Evolutionary conservation across 2,797 vertebrate species (phyloP).

Genomic region (Centropyge bicolor): DNA sequence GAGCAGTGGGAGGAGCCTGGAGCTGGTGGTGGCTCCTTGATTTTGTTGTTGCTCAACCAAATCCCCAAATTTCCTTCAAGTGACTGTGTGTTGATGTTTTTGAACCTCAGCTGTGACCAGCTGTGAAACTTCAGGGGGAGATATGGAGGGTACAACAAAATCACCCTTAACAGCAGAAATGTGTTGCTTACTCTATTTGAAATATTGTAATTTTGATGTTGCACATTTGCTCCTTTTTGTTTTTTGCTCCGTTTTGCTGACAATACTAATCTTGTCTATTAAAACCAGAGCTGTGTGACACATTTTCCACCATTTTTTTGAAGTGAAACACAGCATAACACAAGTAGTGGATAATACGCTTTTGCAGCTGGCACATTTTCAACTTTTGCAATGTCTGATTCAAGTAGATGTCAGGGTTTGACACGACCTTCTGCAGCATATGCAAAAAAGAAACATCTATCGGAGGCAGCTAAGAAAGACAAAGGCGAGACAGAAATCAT

Average conservation of each 20-base stretch:
- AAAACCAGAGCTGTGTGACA: not conserved
- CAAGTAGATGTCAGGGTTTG: slow-evolving; percentile 25
- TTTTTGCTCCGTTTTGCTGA: too few species aligned
- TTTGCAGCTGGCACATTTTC: not conserved
- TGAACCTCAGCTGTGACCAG: slow-evolving; percentile 26
- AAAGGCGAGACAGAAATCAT: not conserved
- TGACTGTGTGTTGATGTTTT: slow-evolving; percentile 20
- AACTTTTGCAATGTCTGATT: slow-evolving; percentile 17
- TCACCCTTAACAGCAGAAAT: not conserved
- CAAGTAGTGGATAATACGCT: not conserved
- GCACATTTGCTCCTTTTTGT: too few species aligned
- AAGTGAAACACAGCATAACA: slow-evolving; percentile 18
- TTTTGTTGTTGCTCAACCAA: slow-evolving; percentile 1
- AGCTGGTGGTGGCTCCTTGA: not conserved
- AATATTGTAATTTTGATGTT: not conserved
- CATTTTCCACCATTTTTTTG: slow-evolving; percentile 22
- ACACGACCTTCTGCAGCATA: slow-evolving; percentile 6
- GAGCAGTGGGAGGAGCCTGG: not conserved
- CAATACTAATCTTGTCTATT: not conserved
- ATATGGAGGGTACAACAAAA: not conserved
- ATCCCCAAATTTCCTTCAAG: slow-evolving; percentile 11
- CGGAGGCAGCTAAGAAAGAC: slow-evolving; percentile 4
- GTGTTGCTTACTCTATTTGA: not conserved
- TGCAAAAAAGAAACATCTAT: not conserved
- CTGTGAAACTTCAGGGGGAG: not conserved